Evolutionary conservation across 2,797 vertebrate genomes (phyloP), one percentile per base, ranked within the genome.

Genomic region (Otolemur crassicaudatus): DNA sequence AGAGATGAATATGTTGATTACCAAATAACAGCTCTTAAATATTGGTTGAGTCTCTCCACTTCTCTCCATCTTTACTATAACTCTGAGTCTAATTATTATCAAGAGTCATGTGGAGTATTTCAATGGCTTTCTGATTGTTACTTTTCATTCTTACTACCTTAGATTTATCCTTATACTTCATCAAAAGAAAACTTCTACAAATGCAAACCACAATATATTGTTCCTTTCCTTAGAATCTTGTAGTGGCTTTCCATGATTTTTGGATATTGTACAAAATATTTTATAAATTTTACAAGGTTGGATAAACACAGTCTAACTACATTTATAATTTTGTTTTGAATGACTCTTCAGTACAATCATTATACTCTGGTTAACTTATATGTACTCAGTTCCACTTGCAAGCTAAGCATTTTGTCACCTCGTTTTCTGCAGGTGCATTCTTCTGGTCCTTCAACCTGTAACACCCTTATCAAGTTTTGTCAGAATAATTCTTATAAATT

Each of bases 241-340:
- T 25, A 60, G n/a, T 77, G 27, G 1, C 7, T 91, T 84, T 8
- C 27, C 5, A 69, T 77, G 29, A 69, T 34, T 86, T 95, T 92
- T 56, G 56, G n/a, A 87, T 46, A 53, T 13, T 31, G 3, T 34
- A 69, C 12, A 90, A 65, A 69, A 49, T 94, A 9, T 53, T 81
- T 46, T 46, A 31, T 56, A 79, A 43, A 4, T 31, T 70, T 82
- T 82, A 61, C 13, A 81, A 67, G 31, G 4, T 69, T 82, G 11
- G n/a, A 53, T 92, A 80, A 69, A 23, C 40, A 16, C 17, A 77
- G 58, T 65, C 7, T 61, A 63, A 3, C 3, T 67, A 46, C 20
- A 22, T 61, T 46, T 85, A 46, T 85, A 85, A 49, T 34, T 53
- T 87, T 90, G 34, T 92, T 53, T 95, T 94, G 23, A 95, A 34